A percentile compares a stretch with the other conserved stretches of the same genome.
Evolutionary conservation across 2,888 invertebrate genomes (phyloP).

Genomic region (Tubulanus polymorphus): DNA sequence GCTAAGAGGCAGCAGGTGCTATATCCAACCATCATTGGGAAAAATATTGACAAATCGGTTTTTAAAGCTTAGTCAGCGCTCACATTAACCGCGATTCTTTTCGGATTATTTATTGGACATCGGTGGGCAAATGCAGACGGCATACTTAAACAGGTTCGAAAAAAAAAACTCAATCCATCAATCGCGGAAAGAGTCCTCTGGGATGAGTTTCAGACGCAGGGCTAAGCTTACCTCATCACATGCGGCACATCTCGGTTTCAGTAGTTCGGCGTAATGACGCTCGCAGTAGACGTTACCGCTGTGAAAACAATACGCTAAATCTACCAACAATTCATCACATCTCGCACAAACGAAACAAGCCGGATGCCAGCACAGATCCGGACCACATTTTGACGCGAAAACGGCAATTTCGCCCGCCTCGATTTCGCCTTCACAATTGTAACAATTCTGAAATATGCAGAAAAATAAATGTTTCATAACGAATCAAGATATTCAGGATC

Average conservation of each 20-base stretch:
- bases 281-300: slow-evolving; percentile 85
- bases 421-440: slow-evolving; percentile 75
- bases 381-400: slow-evolving; percentile 76
- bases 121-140: too few species aligned
- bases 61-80: too few species aligned
- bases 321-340: slow-evolving; percentile 89
- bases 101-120: too few species aligned
- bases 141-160: too few species aligned
- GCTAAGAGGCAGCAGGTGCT: too few species aligned
- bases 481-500: too few species aligned
- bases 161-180: too few species aligned
- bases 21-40: too few species aligned
- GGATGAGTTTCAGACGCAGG: background rate
- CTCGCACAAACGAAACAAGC: slow-evolving; percentile 85
- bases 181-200: background rate
- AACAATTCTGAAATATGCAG: slow-evolving; percentile 69
- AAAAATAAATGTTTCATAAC: too few species aligned
- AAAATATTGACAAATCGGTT: too few species aligned
- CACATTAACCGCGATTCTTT: too few species aligned
- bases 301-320: slow-evolving; percentile 91
- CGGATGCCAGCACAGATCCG: slow-evolving; percentile 78
- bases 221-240: slow-evolving; percentile 89
- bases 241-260: slow-evolving; percentile 91
- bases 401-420: slow-evolving; percentile 78
- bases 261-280: slow-evolving; percentile 91